These are phyloP conservation scores for Sussaba pulchella DNA, from an alignment of 2,888 invertebrate species.

Conservation along the genomic window DNA sequence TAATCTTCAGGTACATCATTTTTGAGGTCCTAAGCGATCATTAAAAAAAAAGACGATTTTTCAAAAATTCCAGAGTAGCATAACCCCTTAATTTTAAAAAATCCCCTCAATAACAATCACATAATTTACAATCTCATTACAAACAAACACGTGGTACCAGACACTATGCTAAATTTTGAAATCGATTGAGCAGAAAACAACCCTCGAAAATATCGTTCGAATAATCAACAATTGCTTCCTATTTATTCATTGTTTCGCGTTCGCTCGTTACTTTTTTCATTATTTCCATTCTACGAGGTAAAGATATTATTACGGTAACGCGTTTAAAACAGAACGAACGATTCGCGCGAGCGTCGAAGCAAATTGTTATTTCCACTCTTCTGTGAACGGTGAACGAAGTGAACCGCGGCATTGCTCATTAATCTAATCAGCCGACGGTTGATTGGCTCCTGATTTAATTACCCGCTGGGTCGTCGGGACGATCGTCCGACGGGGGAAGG, in stretches of 20 bases:
- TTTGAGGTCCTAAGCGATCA: too few relatives aligned
- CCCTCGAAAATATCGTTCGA: too few relatives aligned
- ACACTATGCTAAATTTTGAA: neutral
- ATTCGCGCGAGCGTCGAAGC: constrained; percentile 39
- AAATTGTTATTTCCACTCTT: constrained; percentile 41
- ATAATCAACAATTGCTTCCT: neutral
- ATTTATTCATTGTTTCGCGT: constrained; percentile 24
- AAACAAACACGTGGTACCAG: neutral
- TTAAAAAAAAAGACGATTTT: too few relatives aligned
- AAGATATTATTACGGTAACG: constrained; percentile 7
- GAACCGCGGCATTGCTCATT: constrained; percentile 73
- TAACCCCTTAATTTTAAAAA: too few relatives aligned
- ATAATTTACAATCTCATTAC: neutral
- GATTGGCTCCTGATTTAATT: constrained; percentile 81
- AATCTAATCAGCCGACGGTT: constrained; percentile 77
- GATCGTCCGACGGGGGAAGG: constrained; percentile 47
- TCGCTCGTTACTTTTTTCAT: neutral
- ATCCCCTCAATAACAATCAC: neutral
- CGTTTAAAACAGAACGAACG: constrained; percentile 24
- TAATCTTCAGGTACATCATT: too few relatives aligned
- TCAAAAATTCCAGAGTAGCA: too few relatives aligned
- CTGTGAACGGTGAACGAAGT: constrained; percentile 31
- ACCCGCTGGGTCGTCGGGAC: constrained; percentile 69
- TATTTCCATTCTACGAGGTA: neutral
- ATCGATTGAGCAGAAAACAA: constrained; percentile 12